Evolutionary conservation across 2,888 invertebrate species (phyloP).

Genomic region (Eristalis arbustorum): DNA sequence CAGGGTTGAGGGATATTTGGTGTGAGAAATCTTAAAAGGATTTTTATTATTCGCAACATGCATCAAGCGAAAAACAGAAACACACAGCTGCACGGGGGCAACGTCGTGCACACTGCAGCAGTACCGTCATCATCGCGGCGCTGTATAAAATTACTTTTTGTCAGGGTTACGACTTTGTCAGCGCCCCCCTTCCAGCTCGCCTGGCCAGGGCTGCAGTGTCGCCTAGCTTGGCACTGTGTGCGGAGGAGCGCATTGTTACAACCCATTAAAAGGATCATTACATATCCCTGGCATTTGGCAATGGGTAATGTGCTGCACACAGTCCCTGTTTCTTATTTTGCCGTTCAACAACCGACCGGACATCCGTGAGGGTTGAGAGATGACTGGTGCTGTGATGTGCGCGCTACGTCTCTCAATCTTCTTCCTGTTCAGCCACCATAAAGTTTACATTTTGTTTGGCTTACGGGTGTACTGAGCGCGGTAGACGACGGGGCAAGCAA

Average conservation of each 20-base stretch:
- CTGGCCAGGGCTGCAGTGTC: constrained; percentile 14
- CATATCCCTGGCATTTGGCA: constrained; percentile 68
- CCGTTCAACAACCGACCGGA: constrained; percentile 47
- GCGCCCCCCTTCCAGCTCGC: not conserved
- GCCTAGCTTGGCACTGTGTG: no score
- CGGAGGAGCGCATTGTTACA: constrained; percentile 65
- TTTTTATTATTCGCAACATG: constrained; percentile 73
- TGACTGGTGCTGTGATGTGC: not conserved
- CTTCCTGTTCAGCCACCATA: constrained; percentile 64
- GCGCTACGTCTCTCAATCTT: not conserved
- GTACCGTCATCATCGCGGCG: constrained; percentile 42
- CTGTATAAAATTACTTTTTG: constrained; percentile 68
- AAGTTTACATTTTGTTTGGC: constrained; percentile 65
- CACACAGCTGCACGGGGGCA: constrained; percentile 38
- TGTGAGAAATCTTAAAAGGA: constrained; percentile 73
- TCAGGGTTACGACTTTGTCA: constrained; percentile 35
- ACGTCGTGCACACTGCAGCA: constrained; percentile 41
- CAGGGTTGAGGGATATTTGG: not conserved
- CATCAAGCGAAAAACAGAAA: constrained; percentile 47
- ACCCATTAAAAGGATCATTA: constrained; percentile 71
- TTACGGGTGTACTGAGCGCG: not conserved
- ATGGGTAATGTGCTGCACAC: constrained; percentile 56
- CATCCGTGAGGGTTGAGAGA: constrained; percentile 51
- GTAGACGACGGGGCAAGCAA: constrained; percentile 1
- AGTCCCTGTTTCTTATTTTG: constrained; percentile 61